These are phyloP conservation scores for Drosophila anceps DNA, from an alignment of 2,888 invertebrate species.

Conservation along the genomic window DNA sequence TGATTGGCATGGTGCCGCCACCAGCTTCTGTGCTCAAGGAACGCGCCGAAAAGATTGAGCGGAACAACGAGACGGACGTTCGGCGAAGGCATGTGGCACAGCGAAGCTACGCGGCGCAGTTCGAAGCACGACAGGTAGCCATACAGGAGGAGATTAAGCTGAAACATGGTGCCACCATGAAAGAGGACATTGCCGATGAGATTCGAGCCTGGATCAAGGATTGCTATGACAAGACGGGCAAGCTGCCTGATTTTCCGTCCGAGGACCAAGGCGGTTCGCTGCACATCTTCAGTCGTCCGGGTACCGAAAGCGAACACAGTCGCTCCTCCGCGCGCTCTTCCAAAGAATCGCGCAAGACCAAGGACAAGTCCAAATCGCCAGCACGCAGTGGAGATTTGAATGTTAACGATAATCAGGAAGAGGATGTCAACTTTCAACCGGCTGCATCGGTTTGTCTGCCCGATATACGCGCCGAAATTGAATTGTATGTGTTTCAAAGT, in stretches of 20 bases:
- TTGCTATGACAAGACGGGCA: conserved; percentile 92
- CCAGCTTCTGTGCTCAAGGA: conserved; percentile 77
- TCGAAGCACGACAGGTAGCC: conserved; percentile 88
- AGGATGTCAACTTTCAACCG: conserved; percentile 87
- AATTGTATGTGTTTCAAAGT: conserved; percentile 87
- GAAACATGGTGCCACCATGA: conserved; percentile 91
- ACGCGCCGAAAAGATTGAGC: conserved; percentile 81
- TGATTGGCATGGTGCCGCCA: conserved; percentile 92
- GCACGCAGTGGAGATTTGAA: conserved; percentile 85
- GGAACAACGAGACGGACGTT: conserved; percentile 74
- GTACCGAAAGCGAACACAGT: conserved; percentile 92
- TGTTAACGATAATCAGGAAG: conserved; percentile 88
- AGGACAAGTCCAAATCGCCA: conserved; percentile 89
- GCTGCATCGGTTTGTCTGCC: conserved; percentile 90
- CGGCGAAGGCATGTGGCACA: conserved; percentile 89
- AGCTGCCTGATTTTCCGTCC: conserved; percentile 96
- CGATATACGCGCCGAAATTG: conserved; percentile 90
- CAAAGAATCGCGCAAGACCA: conserved; percentile 92
- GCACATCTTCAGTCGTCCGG: conserved; percentile 92
- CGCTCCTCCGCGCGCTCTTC: conserved; percentile 92
- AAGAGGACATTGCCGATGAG: conserved; percentile 94
- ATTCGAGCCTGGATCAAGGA: conserved; percentile 94
- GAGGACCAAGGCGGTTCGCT: conserved; percentile 96
- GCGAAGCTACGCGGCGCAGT: conserved; percentile 89
- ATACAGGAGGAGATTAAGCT: conserved; percentile 89